phyloP scores from a whole-genome alignment of 2,888 invertebrate genomes.

The Meganola albula region DNA sequence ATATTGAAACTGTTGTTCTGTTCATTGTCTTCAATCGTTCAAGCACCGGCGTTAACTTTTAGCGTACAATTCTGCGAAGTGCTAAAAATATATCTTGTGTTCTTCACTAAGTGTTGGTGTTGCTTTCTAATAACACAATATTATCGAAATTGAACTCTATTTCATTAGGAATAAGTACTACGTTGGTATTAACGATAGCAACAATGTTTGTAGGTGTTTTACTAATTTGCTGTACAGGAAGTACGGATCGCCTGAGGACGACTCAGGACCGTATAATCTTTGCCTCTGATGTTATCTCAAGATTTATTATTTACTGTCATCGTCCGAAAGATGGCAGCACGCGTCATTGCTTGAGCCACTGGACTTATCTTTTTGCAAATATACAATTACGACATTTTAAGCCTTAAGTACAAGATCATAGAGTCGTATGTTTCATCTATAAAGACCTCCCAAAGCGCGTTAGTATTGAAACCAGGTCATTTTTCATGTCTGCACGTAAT shows the following conservation, averaged over 20 bases:
- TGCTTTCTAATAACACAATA: no score
- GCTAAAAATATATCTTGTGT: slow-evolving; percentile 67
- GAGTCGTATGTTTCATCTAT: slow-evolving; percentile 21
- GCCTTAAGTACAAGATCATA: slow-evolving; percentile 32
- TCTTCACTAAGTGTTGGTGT: slow-evolving; percentile 34
- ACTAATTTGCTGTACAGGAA: slow-evolving; percentile 76
- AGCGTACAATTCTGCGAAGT: slow-evolving; percentile 60
- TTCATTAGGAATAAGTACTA: slow-evolving; percentile 24
- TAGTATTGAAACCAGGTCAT: slow-evolving; percentile 25
- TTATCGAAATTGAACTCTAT: slow-evolving; percentile 40
- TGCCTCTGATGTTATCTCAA: slow-evolving; percentile 72
- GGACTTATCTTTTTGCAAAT: slow-evolving; percentile 46
- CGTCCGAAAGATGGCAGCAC: slow-evolving; percentile 73
- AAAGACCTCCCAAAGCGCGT: slow-evolving; percentile 47
- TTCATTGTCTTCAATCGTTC: slow-evolving; percentile 59
- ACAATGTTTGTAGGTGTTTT: slow-evolving; percentile 54
- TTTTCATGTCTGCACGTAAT: slow-evolving; percentile 25
- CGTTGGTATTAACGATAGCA: slow-evolving; percentile 29
- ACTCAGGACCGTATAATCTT: slow-evolving; percentile 73
- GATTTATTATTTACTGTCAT: slow-evolving; percentile 75
- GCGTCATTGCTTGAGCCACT: slow-evolving; percentile 60
- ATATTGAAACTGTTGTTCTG: slow-evolving; percentile 47
- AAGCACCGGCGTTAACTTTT: slow-evolving; percentile 54
- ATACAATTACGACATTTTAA: slow-evolving; percentile 28
- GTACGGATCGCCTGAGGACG: slow-evolving; percentile 71